Percentiles rank a stretch among this genome's conserved stretches.
These are phyloP conservation scores for Ditylenchus dipsaci DNA, from an alignment of 1,140 invertebrate genomes.

Conservation along the genomic window DNA sequence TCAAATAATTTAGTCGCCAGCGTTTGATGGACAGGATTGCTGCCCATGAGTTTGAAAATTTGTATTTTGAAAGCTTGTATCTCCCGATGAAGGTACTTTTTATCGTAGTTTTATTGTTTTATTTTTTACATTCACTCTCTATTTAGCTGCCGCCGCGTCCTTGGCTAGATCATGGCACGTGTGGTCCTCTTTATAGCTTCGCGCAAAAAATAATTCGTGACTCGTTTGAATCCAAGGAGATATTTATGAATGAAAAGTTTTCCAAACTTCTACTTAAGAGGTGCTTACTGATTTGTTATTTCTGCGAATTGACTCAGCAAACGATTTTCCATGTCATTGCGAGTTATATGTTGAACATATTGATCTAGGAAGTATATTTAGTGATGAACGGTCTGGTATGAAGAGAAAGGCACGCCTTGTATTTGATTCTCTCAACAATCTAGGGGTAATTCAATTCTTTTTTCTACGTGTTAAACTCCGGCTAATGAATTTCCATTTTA, in stretches of 20 bases:
- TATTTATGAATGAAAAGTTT: constrained; percentile 22
- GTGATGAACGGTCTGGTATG: not conserved
- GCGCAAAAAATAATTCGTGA: constrained; percentile 24
- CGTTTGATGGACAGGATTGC: not conserved
- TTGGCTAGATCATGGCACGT: constrained; percentile 35
- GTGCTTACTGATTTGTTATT: constrained; percentile 13
- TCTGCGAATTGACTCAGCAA: not conserved
- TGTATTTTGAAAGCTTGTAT: constrained; percentile 22
- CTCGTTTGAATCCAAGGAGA: constrained; percentile 24
- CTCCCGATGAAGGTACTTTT: constrained; percentile 38
- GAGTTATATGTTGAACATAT: not conserved
- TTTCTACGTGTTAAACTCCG: constrained; percentile 38
- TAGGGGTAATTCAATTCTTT: not conserved
- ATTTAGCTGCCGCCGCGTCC: constrained; percentile 41
- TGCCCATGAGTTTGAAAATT: constrained; percentile 39
- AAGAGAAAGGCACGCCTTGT: not conserved
- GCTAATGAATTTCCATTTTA: constrained; percentile 79
- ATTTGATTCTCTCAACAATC: not conserved
- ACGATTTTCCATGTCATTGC: not conserved
- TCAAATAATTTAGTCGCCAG: too few relatives aligned
- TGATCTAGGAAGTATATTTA: constrained; percentile 1
- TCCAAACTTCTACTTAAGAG: constrained; percentile 13
- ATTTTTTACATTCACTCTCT: not conserved
- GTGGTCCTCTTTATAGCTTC: constrained; percentile 36
- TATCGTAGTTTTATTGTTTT: constrained; percentile 24